These are phyloP conservation scores for Portunus trituberculatus DNA, from an alignment of 1,140 invertebrate genomes.

Conservation along the genomic window DNA sequence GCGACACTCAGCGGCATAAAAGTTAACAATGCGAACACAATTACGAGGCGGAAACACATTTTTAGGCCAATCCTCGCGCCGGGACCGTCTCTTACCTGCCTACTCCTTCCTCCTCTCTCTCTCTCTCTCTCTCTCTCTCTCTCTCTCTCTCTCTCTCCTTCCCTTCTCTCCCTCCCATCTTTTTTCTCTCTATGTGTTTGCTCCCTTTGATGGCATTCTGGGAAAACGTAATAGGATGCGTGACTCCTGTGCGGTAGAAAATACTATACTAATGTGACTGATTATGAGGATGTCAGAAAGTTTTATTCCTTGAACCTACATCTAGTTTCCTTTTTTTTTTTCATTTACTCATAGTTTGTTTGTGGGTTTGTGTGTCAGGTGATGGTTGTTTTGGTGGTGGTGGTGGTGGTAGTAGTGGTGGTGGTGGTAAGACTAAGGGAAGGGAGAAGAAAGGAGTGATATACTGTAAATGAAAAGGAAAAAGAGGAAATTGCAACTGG, in stretches of 20 bases:
- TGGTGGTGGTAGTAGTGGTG: neutral
- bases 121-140: neutral
- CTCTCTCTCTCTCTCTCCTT: neutral
- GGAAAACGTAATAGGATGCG: neutral
- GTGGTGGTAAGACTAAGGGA: neutral
- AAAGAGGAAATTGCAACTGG: no score
- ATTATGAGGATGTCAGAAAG: no score
- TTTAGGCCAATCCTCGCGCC: neutral
- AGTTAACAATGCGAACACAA: neutral
- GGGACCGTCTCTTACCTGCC: neutral
- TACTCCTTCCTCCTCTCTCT: neutral
- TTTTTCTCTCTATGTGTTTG: conserved; percentile 16
- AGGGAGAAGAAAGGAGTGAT: neutral
- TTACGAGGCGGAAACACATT: neutral
- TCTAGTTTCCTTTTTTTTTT: neutral
- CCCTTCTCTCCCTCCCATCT: no score
- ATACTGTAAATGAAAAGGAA: no score
- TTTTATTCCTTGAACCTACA: no score
- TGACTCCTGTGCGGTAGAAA: neutral
- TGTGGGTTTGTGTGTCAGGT: neutral
- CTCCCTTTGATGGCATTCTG: neutral
- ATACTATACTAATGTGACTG: no score
- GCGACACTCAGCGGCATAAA: neutral
- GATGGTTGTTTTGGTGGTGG: no score
- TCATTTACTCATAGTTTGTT: neutral